Conservation (phyloP, 2,113 vertebrate species). For the Hirundichthys speculiger region DNA sequence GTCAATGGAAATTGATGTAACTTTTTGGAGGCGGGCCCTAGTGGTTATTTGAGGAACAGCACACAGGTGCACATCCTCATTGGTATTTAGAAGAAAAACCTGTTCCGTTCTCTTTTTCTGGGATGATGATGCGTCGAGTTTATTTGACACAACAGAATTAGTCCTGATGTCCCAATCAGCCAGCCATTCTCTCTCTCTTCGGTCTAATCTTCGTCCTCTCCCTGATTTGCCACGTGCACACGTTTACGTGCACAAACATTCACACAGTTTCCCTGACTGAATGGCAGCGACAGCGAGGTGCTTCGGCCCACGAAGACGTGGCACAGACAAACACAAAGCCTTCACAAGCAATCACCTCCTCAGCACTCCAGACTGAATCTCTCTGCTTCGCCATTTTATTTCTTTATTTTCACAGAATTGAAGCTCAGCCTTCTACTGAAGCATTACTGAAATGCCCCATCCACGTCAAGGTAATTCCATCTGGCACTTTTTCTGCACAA, state of each 20-base stretch:
- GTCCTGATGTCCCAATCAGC: conserved; percentile 44
- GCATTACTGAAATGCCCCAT: background rate
- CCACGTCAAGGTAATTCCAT: conserved; percentile 12
- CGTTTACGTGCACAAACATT: background rate
- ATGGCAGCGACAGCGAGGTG: conserved; percentile 62
- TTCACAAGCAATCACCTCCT: conserved; percentile 60
- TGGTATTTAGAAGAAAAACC: too few relatives aligned
- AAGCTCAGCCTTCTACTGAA: background rate
- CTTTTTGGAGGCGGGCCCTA: too few relatives aligned
- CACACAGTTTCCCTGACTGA: conserved; percentile 48
- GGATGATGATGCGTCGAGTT: conserved; percentile 16
- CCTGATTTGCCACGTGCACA: conserved; percentile 44
- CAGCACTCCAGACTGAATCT: conserved; percentile 34
- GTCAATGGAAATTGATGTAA: too few relatives aligned
- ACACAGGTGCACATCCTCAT: too few relatives aligned
- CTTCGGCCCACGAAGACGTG: conserved; percentile 55
- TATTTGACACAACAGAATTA: conserved; percentile 33
- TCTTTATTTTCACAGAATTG: conserved; percentile 12
- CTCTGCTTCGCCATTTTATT: background rate
- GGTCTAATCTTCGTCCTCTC: conserved; percentile 60
- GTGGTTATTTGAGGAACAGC: too few relatives aligned
- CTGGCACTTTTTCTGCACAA: background rate
- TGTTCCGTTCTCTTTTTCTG: conserved; percentile 9
- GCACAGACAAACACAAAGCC: conserved; percentile 57
- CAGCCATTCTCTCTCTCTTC: conserved; percentile 47